Evolutionary conservation across 2,888 invertebrate genomes (phyloP).

Genomic region (Galeopsomyia nigrocyanea): DNA sequence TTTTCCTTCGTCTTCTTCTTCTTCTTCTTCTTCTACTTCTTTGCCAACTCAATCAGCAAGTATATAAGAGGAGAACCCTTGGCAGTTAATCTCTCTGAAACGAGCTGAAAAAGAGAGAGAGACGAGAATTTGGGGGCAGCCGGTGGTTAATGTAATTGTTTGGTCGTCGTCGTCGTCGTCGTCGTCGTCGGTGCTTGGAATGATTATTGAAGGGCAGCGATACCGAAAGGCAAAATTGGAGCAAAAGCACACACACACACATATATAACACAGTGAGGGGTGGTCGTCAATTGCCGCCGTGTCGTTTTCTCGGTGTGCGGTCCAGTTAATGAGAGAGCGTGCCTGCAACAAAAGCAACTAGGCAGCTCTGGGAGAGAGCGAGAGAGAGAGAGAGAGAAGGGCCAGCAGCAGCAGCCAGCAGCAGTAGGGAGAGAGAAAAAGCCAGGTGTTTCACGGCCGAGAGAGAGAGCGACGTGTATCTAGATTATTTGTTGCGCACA

Average conservation of each 20-base stretch:
- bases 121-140: too few species aligned
- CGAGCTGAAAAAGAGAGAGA: slow-evolving; percentile 15
- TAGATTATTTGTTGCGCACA: too few species aligned
- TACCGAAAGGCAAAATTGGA: too few species aligned
- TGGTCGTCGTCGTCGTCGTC: too few species aligned
- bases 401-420: background rate
- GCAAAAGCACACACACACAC: too few species aligned
- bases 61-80: slow-evolving; percentile 20
- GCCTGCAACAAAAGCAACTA: background rate
- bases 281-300: too few species aligned
- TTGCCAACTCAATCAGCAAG: background rate
- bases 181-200: too few species aligned
- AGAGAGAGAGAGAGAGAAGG: slow-evolving; percentile 12
- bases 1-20: background rate
- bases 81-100: background rate
- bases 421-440: background rate
- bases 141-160: too few species aligned
- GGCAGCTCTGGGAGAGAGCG: slow-evolving; percentile 14
- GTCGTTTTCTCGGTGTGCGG: too few species aligned
- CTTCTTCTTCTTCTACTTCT: slow-evolving; percentile 7
- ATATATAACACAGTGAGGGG: too few species aligned
- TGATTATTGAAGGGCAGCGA: too few species aligned
- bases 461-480: slow-evolving; percentile 20
- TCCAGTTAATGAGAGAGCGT: slow-evolving; percentile 15
- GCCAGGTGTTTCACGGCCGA: background rate